Conservation (phyloP, 1,140 invertebrate species). For the Scaptomyza pallida region DNA sequence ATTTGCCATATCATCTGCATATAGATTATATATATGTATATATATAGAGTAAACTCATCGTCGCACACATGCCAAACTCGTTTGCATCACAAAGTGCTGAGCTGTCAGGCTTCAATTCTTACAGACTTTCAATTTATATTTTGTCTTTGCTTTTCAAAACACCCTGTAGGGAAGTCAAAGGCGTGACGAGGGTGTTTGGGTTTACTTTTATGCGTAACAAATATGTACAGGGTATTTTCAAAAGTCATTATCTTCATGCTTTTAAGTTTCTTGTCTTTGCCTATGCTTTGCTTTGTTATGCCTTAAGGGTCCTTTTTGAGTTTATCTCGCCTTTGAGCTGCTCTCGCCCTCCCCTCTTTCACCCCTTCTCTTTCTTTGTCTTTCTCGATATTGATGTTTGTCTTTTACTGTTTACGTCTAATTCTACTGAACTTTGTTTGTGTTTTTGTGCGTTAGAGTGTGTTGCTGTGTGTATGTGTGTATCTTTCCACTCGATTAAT, state of each 20-base stretch:
- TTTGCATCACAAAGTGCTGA: conserved; percentile 44
- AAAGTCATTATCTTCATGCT: neutral
- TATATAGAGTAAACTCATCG: neutral
- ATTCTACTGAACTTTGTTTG: conserved; percentile 37
- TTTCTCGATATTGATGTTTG: conserved; percentile 45
- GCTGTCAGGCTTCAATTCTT: conserved; percentile 27
- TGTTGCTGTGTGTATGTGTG: too few species aligned
- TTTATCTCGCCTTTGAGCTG: conserved; percentile 23
- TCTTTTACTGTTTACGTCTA: conserved; percentile 61
- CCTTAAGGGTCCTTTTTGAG: conserved; percentile 22
- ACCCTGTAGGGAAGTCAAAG: neutral
- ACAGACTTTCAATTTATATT: conserved; percentile 20
- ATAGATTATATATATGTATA: conserved; percentile 13
- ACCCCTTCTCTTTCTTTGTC: too few species aligned
- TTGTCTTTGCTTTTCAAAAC: neutral
- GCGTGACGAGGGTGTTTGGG: neutral
- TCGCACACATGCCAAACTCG: conserved; percentile 22
- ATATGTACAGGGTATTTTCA: conserved; percentile 4
- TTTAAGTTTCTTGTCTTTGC: conserved; percentile 7
- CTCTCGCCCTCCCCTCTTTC: neutral
- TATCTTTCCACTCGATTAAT: conserved; percentile 72
- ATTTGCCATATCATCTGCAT: conserved; percentile 28
- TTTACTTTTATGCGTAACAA: too few species aligned
- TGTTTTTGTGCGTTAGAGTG: too few species aligned
- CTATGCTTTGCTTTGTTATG: conserved; percentile 16